Conservation (phyloP, 2,797 vertebrate genomes). For the Enteromius radiatus region DNA sequence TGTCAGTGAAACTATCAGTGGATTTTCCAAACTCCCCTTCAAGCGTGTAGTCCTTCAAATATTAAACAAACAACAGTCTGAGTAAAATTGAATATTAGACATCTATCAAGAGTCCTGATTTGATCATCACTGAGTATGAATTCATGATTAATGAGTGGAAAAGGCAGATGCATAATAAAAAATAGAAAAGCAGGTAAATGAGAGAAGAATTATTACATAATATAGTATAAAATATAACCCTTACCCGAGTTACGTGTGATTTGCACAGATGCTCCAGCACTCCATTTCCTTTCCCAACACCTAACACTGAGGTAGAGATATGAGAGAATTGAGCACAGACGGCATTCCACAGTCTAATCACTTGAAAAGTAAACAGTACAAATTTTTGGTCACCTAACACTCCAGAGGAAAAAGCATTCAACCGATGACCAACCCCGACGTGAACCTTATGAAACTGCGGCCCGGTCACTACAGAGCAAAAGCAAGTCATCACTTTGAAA, state of each 20-base stretch:
- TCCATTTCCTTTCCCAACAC: slow-evolving; percentile 80
- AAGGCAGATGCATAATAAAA: background rate
- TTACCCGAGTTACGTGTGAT: slow-evolving; percentile 85
- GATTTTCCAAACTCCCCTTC: slow-evolving; percentile 88
- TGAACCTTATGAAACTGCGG: slow-evolving; percentile 79
- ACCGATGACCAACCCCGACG: slow-evolving; percentile 86
- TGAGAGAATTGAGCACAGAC: background rate
- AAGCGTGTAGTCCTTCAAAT: slow-evolving; percentile 86
- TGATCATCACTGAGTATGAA: background rate
- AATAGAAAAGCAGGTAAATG: background rate
- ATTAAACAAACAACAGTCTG: slow-evolving; percentile 5
- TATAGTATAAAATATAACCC: background rate
- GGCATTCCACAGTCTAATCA: background rate
- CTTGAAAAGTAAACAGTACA: background rate
- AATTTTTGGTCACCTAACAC: slow-evolving; percentile 80
- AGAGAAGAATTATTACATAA: background rate
- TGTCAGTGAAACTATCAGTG: slow-evolving; percentile 86
- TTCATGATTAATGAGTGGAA: background rate
- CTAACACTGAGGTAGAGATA: slow-evolving; percentile 80
- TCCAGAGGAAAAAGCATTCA: slow-evolving; percentile 88
- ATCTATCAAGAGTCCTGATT: background rate
- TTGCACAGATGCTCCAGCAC: slow-evolving; percentile 79
- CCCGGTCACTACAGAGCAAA: slow-evolving; percentile 80
- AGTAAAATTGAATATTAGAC: background rate
- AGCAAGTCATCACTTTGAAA: background rate